Percentiles rank a stretch among this genome's conserved stretches.
Conservation (phyloP, 2,113 vertebrate species). For the Aptenodytes patagonicus region DNA sequence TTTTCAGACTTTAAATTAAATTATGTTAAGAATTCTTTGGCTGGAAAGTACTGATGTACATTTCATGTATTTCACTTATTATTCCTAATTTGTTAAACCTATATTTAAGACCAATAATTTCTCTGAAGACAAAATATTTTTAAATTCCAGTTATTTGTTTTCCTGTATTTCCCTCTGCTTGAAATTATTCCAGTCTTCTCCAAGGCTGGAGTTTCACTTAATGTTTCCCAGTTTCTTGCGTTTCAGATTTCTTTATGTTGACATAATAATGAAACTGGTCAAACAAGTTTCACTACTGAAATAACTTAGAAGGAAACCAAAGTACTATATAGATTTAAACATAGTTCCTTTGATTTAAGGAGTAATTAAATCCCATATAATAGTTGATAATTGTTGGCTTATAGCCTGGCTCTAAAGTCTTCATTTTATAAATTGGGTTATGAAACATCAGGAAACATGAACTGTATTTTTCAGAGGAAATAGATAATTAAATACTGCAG, state of each 20-base stretch:
- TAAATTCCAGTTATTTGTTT: neutral
- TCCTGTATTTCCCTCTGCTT: neutral
- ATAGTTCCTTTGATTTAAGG: neutral
- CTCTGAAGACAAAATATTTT: conserved; percentile 10
- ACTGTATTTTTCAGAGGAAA: neutral
- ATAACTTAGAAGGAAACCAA: neutral
- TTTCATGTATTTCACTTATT: neutral
- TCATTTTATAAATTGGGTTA: neutral
- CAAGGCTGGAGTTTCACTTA: neutral
- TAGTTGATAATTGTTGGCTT: neutral
- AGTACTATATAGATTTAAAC: neutral
- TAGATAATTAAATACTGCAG: neutral
- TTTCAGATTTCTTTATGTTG: neutral
- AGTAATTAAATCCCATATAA: neutral
- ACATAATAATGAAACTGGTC: neutral
- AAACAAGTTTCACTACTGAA: neutral
- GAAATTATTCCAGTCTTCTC: neutral
- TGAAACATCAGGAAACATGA: neutral
- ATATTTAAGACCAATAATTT: conserved; percentile 28
- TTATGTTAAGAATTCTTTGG: neutral
- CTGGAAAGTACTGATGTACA: neutral
- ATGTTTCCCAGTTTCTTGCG: neutral
- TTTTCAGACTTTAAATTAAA: neutral
- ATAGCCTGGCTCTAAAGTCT: neutral
- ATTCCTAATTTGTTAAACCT: conserved; percentile 1